phyloP scores from a whole-genome alignment of 2,797 vertebrate genomes.

The Steatocranus sp. region DNA sequence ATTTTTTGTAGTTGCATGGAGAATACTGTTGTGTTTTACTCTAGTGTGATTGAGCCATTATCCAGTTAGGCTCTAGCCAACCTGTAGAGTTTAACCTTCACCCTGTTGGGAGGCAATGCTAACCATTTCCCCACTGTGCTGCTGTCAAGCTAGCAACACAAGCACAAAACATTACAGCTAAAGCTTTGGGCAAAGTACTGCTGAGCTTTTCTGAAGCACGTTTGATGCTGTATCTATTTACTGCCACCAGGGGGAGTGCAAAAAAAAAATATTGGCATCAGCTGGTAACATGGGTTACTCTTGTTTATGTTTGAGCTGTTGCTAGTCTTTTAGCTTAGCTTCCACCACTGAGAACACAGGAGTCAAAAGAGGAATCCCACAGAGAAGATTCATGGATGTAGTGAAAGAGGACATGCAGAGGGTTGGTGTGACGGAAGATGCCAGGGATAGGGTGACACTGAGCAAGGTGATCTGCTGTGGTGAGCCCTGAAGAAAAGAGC shows the following conservation, averaged over 20 bases:
- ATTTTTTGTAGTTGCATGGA: background rate
- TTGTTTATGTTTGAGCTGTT: background rate
- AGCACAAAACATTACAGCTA: background rate
- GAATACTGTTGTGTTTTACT: background rate
- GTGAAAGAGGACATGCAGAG: background rate
- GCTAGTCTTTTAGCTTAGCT: background rate
- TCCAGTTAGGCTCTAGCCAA: fast-evolving
- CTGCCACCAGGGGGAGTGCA: background rate
- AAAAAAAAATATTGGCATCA: background rate
- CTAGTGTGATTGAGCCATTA: background rate
- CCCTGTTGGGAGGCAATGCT: fast-evolving
- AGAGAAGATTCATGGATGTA: background rate
- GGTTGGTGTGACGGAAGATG: background rate
- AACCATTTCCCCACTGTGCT: background rate
- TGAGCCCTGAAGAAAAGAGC: background rate
- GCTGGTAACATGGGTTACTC: background rate
- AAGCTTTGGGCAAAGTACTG: background rate
- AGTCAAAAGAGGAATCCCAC: background rate
- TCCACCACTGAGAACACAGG: background rate
- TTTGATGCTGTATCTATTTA: fast-evolving
- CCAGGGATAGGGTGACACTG: background rate
- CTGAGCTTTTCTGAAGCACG: background rate
- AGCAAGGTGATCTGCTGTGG: background rate
- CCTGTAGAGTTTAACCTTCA: background rate
- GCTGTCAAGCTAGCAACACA: background rate